Conservation (phyloP, 2,888 invertebrate genomes). For the Sericinus montela region DNA sequence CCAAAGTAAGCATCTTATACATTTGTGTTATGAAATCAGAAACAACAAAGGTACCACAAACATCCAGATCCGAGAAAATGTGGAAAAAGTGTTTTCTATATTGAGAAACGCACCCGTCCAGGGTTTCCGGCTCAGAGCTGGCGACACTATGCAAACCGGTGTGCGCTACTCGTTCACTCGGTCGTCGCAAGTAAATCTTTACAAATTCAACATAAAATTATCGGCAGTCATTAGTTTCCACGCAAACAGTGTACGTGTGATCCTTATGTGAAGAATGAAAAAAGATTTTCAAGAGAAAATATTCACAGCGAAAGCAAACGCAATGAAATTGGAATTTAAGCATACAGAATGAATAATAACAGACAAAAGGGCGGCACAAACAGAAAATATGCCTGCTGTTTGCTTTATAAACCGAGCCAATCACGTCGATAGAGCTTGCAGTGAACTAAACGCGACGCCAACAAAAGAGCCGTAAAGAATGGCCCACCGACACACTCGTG, state of each 20-base stretch:
- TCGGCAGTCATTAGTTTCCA: too few species aligned
- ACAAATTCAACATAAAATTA: too few species aligned
- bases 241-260: not conserved
- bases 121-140: too few species aligned
- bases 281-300: conserved; percentile 9
- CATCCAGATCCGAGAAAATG: too few species aligned
- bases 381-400: conserved; percentile 56
- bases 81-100: too few species aligned
- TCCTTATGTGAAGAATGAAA: not conserved
- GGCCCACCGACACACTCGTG: conserved; percentile 68
- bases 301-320: conserved; percentile 13
- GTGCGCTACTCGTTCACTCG: too few species aligned
- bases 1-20: too few species aligned
- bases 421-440: conserved; percentile 52
- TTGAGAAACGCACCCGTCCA: too few species aligned
- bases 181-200: too few species aligned
- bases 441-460: conserved; percentile 66
- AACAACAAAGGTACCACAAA: too few species aligned
- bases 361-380: conserved; percentile 45
- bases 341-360: conserved; percentile 32
- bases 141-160: too few species aligned
- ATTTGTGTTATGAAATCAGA: too few species aligned
- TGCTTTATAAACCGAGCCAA: conserved; percentile 67
- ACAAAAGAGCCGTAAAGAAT: conserved; percentile 77
- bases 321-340: conserved; percentile 34